Evolutionary conservation across 2,797 vertebrate genomes (phyloP).

Genomic region (Lacerta viridis): DNA sequence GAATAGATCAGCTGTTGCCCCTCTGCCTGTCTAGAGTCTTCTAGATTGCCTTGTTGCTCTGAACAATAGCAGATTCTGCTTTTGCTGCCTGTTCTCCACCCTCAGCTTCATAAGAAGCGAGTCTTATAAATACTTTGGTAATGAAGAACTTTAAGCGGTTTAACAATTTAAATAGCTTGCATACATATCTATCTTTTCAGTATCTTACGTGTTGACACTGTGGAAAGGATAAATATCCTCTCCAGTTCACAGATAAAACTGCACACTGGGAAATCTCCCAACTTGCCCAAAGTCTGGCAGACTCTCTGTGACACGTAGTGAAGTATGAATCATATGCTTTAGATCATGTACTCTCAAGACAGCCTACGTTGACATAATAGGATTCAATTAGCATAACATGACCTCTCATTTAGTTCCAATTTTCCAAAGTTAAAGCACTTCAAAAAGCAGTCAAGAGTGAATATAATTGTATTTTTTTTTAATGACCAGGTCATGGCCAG

Average conservation of each 20-base stretch:
- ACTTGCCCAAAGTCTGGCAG: neutral
- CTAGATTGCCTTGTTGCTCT: neutral
- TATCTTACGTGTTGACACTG: neutral
- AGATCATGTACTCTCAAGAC: constrained; percentile 11
- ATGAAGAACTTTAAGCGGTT: neutral
- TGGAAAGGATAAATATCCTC: neutral
- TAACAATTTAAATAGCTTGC: neutral
- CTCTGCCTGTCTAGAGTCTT: neutral
- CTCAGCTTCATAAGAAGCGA: neutral
- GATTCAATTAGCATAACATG: constrained; percentile 74
- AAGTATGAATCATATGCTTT: constrained; percentile 15
- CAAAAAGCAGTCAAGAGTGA: constrained; percentile 66
- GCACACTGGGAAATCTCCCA: neutral
- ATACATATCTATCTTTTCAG: too few relatives aligned
- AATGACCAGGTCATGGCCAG: constrained; percentile 66
- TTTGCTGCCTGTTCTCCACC: neutral
- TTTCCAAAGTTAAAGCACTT: constrained; percentile 74
- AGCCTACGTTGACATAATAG: constrained; percentile 49
- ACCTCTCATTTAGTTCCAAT: constrained; percentile 75
- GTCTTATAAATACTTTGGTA: neutral
- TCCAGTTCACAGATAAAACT: neutral
- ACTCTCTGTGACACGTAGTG: neutral
- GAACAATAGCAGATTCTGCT: neutral
- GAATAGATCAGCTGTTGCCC: neutral
- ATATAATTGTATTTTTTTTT: constrained; percentile 75